Evolutionary conservation across 2,888 invertebrate genomes (phyloP), one percentile per base, ranked within the genome.

Genomic region (Mimumesa dahlbomi): DNA sequence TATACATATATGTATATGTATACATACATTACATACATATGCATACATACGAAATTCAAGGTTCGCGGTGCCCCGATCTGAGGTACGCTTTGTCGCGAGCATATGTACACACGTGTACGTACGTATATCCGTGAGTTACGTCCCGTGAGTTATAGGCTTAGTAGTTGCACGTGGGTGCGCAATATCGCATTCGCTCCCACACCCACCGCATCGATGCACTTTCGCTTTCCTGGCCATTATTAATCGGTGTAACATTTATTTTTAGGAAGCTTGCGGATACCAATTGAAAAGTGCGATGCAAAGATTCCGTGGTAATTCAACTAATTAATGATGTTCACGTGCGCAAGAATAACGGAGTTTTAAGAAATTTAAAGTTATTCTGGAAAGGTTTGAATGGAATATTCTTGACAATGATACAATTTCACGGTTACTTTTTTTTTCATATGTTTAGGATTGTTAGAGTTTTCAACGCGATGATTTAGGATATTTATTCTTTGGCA

Each of bases 101-200:
- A 22, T 19, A 38, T 21, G 25, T 36, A 38, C 21, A 21, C 13
- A 34, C 50, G 40, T 19, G 25, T 11, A 4, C 34, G 19, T 22
- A 21, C 16, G 7, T 21, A 29, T 43, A n/a, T 43, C 2, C 11
- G 43, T 43, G 21, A 21, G 11, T 21, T 4, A n/a, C n/a, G 21
- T 21, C 11, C 40, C 48, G 49, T 79, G 79, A 79, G 65, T 77
- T 79, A 77, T 66, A 67, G 54, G 70, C 75, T 58, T 77, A 72
- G 68, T 34, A 53, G 74, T 54, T 77, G 73, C 77, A 79, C 79
- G 79, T 80, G 80, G 79, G 79, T 79, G 80, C 67, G 54, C 75
- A 50, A 73, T 79, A 80, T 79, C 75, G 80, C 68, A 58, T 68
- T 73, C 75, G 80, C 80, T 79, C 79, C 81, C 79, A 80, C 79